phyloP scores from a whole-genome alignment of 2,113 vertebrate genomes.

The Sebastes fasciatus region DNA sequence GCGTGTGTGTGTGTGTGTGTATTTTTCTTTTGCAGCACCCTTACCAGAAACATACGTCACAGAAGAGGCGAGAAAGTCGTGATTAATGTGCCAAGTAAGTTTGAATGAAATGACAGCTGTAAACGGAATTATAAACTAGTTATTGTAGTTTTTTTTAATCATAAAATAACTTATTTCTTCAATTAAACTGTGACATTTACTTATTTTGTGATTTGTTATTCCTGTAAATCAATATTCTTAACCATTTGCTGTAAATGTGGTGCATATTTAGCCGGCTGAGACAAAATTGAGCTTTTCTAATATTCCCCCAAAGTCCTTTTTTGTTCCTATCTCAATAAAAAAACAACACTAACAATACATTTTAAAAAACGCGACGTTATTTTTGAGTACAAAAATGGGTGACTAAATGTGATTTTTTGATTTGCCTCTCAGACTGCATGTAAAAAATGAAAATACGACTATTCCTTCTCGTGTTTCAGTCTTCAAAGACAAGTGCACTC shows the following conservation, averaged over 20 bases:
- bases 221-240: neutral
- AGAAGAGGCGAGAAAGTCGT: slow-evolving; percentile 96
- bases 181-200: neutral
- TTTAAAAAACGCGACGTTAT: neutral
- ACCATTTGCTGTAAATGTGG: neutral
- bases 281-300: neutral
- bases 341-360: neutral
- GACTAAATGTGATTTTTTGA: neutral
- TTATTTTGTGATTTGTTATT: neutral
- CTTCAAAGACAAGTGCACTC: slow-evolving; percentile 93
- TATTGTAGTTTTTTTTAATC: neutral
- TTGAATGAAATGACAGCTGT: neutral
- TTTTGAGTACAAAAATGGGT: neutral
- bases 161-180: neutral
- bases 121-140: neutral
- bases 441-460: neutral
- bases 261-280: neutral
- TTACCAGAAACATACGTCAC: slow-evolving; percentile 97
- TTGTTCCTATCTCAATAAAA: neutral
- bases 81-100: slow-evolving; percentile 97
- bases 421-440: neutral
- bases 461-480: slow-evolving; percentile 80
- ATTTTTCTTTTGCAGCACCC: slow-evolving; percentile 85
- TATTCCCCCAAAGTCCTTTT: neutral
- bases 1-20: neutral